A percentile compares a stretch with the other conserved stretches of the same genome.
These are phyloP conservation scores for Microplitis mediator DNA, from an alignment of 1,140 invertebrate species.

Conservation along the genomic window DNA sequence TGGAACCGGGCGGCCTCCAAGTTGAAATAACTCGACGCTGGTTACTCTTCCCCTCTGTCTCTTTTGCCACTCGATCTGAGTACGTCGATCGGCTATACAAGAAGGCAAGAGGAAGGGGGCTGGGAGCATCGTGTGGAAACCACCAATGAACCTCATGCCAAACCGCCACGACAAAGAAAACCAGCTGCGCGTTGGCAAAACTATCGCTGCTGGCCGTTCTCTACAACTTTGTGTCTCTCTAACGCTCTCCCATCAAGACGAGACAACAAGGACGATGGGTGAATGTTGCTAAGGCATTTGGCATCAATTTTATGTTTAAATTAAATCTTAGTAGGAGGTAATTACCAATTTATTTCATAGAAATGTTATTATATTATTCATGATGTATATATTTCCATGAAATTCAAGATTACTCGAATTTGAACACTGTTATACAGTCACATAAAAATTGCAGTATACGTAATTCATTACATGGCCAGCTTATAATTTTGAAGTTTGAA, in stretches of 20 bases:
- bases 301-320: not conserved
- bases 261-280: constrained; percentile 51
- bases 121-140: not conserved
- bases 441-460: no score
- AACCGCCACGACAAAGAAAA: constrained; percentile 21
- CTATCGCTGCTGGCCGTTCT: constrained; percentile 10
- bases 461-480: no score
- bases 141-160: constrained; percentile 17
- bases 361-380: no score
- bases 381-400: not conserved
- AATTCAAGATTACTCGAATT: not conserved
- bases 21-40: constrained; percentile 44
- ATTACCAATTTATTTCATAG: no score
- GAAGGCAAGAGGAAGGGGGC: not conserved
- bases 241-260: constrained; percentile 31
- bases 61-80: constrained; percentile 25
- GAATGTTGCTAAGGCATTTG: constrained; percentile 20
- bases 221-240: not conserved
- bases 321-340: no score
- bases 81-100: not conserved
- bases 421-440: no score
- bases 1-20: constrained; percentile 61
- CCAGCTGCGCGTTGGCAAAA: constrained; percentile 23
- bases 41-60: constrained; percentile 34
- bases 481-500: no score